Conservation (phyloP, 1,140 invertebrate species). For the Trinorchestia longiramus region DNA sequence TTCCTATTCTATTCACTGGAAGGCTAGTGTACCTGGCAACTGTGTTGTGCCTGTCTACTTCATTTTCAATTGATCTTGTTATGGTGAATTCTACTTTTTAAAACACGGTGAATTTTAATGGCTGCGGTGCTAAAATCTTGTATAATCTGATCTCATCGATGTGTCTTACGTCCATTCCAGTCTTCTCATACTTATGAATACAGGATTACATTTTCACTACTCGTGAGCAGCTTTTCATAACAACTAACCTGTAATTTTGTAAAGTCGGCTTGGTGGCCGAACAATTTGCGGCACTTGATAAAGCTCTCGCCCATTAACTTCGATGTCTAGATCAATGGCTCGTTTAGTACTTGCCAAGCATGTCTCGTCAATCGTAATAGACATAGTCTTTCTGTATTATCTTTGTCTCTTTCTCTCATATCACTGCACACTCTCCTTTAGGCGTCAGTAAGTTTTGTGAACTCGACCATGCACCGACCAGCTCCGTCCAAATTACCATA, state of each 20-base stretch:
- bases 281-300: not conserved
- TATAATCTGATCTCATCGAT: not conserved
- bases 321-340: not conserved
- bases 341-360: not conserved
- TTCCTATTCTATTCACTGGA: no score
- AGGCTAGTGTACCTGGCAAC: no score
- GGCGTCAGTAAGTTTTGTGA: not conserved
- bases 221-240: not conserved
- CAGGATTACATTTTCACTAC: not conserved
- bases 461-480: not conserved
- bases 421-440: not conserved
- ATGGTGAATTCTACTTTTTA: no score
- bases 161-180: not conserved
- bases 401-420: not conserved
- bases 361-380: not conserved
- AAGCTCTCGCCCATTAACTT: not conserved
- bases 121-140: not conserved
- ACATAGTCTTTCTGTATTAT: not conserved
- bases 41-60: no score
- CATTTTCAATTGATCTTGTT: no score
- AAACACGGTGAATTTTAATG: not conserved
- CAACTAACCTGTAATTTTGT: not conserved
- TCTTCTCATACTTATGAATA: not conserved
- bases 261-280: not conserved
- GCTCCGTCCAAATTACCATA: slow-evolving; percentile 19